phyloP scores from a whole-genome alignment of 2,888 invertebrate genomes.

The Argyra leucocephala region DNA sequence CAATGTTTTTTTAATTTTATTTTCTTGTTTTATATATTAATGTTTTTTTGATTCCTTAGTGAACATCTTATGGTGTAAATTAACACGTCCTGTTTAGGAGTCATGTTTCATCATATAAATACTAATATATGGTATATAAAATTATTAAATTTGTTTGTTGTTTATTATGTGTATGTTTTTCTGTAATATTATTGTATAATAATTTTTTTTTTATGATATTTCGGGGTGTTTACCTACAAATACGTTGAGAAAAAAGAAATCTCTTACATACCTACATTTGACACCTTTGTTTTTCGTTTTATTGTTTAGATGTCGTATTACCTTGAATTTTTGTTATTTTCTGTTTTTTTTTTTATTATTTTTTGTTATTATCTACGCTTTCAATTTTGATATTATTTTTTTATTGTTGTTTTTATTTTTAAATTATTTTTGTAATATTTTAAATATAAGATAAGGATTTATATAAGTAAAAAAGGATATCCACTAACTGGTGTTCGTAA shows the following conservation, averaged over 20 bases:
- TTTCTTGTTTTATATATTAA: neutral
- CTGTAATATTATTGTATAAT: neutral
- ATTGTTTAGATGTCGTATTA: neutral
- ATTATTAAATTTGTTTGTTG: neutral
- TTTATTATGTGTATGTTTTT: neutral
- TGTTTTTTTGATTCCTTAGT: neutral
- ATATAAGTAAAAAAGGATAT: neutral
- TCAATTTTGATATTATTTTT: neutral
- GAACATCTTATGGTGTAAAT: neutral
- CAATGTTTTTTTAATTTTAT: neutral
- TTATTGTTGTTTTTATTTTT: neutral
- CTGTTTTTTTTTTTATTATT: too few relatives aligned
- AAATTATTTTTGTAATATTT: neutral
- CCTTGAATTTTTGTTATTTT: too few relatives aligned
- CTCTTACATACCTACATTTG: neutral
- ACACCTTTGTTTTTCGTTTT: neutral
- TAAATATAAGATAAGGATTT: neutral
- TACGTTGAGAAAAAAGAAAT: neutral
- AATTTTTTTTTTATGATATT: neutral
- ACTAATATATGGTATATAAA: neutral
- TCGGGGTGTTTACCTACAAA: neutral
- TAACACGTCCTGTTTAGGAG: constrained; percentile 3
- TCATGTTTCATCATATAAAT: neutral
- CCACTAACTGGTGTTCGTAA: too few relatives aligned
- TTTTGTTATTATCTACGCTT: too few relatives aligned